Conservation (phyloP, 1,140 invertebrate species). For the Nebria ingens region DNA sequence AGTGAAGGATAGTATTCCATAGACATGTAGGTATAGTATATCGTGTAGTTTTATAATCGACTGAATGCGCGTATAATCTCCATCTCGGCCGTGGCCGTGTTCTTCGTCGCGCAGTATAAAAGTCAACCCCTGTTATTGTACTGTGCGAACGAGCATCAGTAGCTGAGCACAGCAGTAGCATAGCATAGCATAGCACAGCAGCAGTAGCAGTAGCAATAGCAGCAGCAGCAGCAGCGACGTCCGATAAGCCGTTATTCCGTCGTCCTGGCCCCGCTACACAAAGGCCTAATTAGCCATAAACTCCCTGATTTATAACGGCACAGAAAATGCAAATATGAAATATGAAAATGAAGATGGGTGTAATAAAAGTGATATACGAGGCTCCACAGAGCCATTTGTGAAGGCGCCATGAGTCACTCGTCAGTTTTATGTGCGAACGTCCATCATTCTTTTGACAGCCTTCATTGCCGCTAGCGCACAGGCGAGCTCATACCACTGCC, state of each 20-base stretch:
- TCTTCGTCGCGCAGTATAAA: neutral
- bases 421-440: slow-evolving; percentile 51
- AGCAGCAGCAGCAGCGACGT: slow-evolving; percentile 20
- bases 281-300: slow-evolving; percentile 60
- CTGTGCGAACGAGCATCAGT: neutral
- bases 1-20: too few species aligned
- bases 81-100: neutral
- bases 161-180: neutral
- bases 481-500: slow-evolving; percentile 15
- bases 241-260: slow-evolving; percentile 35
- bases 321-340: slow-evolving; percentile 64
- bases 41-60: too few species aligned
- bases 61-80: too few species aligned
- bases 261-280: slow-evolving; percentile 30
- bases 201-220: slow-evolving; percentile 15
- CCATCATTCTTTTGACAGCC: slow-evolving; percentile 55
- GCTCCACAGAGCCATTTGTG: slow-evolving; percentile 62
- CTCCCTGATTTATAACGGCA: slow-evolving; percentile 52
- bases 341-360: slow-evolving; percentile 70
- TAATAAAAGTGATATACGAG: slow-evolving; percentile 70
- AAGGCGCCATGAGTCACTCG: slow-evolving; percentile 50
- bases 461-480: slow-evolving; percentile 45
- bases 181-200: slow-evolving; percentile 13
- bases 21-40: too few species aligned
- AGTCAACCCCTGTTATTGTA: neutral